Conservation (phyloP, 2,113 vertebrate species). For the Ictalurus punctatus region DNA sequence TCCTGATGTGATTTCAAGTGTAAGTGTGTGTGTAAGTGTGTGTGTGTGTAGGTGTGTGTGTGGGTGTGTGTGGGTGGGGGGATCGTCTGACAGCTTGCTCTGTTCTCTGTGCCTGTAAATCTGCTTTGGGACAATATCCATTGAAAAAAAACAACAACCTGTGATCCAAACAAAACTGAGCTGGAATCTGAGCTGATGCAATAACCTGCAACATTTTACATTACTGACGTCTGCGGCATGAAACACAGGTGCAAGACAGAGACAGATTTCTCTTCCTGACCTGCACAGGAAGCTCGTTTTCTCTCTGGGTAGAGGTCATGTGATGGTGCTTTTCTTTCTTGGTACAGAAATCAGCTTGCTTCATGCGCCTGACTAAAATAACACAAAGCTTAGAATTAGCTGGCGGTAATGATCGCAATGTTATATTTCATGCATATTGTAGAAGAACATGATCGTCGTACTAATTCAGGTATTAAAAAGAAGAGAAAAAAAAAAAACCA, state of each 20-base stretch:
- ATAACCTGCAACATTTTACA: not conserved
- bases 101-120: not conserved
- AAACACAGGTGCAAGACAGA: not conserved
- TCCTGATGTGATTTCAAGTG: not conserved
- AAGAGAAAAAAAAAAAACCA: not conserved
- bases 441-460: not conserved
- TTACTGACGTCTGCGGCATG: not conserved
- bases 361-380: constrained; percentile 28
- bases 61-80: not conserved
- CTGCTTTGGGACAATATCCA: not conserved
- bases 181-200: constrained; percentile 1
- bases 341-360: constrained; percentile 14
- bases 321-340: constrained; percentile 18
- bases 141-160: not conserved
- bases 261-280: constrained; percentile 2
- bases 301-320: constrained; percentile 23
- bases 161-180: constrained; percentile 1
- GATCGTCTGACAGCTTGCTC: not conserved
- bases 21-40: not conserved
- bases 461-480: not conserved
- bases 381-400: not conserved
- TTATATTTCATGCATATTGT: not conserved
- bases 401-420: not conserved
- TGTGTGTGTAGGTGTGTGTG: not conserved
- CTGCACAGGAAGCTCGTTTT: constrained; percentile 31